Evolutionary conservation across 1,140 invertebrate genomes (phyloP).

Genomic region (Hylyphantes graminicola): DNA sequence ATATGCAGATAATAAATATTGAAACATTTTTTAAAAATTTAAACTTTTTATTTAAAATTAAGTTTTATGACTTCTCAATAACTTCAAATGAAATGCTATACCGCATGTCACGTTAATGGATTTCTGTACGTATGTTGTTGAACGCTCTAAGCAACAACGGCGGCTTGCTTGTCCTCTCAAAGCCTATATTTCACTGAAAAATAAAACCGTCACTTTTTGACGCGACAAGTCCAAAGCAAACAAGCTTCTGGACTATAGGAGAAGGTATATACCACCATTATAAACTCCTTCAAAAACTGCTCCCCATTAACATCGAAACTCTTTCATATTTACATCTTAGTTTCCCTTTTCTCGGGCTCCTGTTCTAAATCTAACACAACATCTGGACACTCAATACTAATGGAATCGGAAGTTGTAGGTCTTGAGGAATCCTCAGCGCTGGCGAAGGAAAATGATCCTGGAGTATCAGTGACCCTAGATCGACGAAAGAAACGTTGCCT

Average conservation of each 20-base stretch:
- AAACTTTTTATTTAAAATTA: no score
- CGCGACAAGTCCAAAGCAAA: background rate
- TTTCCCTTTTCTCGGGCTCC: background rate
- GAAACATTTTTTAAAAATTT: no score
- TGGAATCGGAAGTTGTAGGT: background rate
- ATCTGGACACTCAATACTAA: slow-evolving; percentile 47
- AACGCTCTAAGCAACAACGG: background rate
- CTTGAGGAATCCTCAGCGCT: slow-evolving; percentile 22
- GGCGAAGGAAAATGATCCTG: slow-evolving; percentile 26
- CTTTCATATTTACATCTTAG: slow-evolving; percentile 5
- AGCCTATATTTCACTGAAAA: background rate
- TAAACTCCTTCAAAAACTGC: background rate
- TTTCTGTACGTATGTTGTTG: no score
- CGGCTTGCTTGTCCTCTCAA: background rate
- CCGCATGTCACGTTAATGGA: no score
- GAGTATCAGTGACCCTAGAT: background rate
- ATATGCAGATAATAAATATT: no score
- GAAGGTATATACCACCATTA: background rate
- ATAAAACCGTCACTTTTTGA: background rate
- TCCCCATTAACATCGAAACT: background rate
- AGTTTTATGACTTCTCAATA: no score
- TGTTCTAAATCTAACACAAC: slow-evolving; percentile 42
- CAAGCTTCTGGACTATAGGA: background rate
- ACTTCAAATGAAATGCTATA: no score
- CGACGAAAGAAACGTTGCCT: slow-evolving; percentile 19